A percentile compares a stretch with the other conserved stretches of the same genome.
These are phyloP conservation scores for Champsocephalus gunnari DNA, from an alignment of 2,797 vertebrate species.

Conservation along the genomic window DNA sequence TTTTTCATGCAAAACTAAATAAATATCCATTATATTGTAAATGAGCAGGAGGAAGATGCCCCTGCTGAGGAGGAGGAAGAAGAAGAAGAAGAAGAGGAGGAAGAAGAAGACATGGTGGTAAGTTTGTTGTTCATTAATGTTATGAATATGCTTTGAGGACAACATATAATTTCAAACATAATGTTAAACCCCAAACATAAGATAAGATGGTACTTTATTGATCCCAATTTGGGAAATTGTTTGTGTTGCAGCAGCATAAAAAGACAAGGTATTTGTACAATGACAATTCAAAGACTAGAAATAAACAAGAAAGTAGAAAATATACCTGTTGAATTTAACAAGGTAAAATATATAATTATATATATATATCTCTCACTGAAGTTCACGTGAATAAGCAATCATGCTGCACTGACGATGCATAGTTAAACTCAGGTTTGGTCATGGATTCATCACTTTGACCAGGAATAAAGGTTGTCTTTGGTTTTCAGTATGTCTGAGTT, in stretches of 20 bases:
- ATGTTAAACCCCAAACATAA: no score
- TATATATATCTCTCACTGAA: neutral
- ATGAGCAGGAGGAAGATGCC: conserved; percentile 64
- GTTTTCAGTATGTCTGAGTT: conserved; percentile 29
- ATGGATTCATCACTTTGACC: conserved; percentile 10
- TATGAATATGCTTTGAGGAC: neutral
- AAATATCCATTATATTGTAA: neutral
- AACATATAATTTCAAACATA: no score
- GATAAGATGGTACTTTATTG: no score
- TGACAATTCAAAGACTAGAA: no score
- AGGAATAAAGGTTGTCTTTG: conserved; percentile 59
- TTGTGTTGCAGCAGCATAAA: no score
- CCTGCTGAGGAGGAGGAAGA: conserved; percentile 63
- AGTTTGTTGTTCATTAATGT: conserved; percentile 23
- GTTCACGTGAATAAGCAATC: conserved; percentile 22
- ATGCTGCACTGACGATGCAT: conserved; percentile 20
- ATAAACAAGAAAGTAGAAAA: no score
- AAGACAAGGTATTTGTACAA: no score
- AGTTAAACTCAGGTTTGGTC: conserved; percentile 53
- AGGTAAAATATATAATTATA: no score
- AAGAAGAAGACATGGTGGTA: conserved; percentile 82
- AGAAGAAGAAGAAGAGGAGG: conserved; percentile 75
- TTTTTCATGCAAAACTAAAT: neutral
- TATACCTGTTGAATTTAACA: no score
- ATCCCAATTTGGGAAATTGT: no score